A percentile compares a stretch with the other conserved stretches of the same genome.
These are phyloP conservation scores for Drosophila melanosoma DNA, from an alignment of 2,888 invertebrate genomes.

Conservation along the genomic window DNA sequence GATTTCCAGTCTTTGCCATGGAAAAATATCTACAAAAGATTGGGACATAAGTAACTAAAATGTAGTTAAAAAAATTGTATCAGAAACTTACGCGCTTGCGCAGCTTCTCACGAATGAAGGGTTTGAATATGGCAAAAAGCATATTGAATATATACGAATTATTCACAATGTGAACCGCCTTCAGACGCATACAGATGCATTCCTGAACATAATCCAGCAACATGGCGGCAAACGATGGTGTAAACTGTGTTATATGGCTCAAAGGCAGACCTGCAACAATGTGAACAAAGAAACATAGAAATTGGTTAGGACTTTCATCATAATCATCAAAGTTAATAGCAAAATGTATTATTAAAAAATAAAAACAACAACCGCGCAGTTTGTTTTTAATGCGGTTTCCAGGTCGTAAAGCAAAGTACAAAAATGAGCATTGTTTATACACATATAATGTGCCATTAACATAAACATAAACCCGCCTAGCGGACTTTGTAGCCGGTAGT, in stretches of 20 bases:
- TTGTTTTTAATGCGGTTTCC: background rate
- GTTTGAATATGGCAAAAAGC: constrained; percentile 94
- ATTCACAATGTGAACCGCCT: constrained; percentile 94
- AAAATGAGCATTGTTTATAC: constrained; percentile 6
- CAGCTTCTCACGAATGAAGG: constrained; percentile 93
- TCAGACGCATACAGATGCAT: constrained; percentile 92
- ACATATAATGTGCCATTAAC: constrained; percentile 12
- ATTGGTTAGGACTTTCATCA: background rate
- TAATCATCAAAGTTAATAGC: background rate
- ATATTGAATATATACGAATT: constrained; percentile 95
- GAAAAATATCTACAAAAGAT: constrained; percentile 87
- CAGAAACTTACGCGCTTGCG: constrained; percentile 88
- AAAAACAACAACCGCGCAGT: background rate
- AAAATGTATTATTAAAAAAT: background rate
- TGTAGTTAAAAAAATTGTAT: background rate
- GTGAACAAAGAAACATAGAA: background rate
- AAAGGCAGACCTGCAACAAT: constrained; percentile 86
- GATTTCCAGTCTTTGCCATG: constrained; percentile 89
- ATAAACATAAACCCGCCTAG: background rate
- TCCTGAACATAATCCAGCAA: constrained; percentile 91
- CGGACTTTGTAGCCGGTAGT: background rate
- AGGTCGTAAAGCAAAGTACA: constrained; percentile 13
- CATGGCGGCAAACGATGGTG: constrained; percentile 91
- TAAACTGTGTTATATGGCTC: constrained; percentile 90
- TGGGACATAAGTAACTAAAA: background rate